phyloP scores from a whole-genome alignment of 2,888 invertebrate species.

The Oeneis ivallda region DNA sequence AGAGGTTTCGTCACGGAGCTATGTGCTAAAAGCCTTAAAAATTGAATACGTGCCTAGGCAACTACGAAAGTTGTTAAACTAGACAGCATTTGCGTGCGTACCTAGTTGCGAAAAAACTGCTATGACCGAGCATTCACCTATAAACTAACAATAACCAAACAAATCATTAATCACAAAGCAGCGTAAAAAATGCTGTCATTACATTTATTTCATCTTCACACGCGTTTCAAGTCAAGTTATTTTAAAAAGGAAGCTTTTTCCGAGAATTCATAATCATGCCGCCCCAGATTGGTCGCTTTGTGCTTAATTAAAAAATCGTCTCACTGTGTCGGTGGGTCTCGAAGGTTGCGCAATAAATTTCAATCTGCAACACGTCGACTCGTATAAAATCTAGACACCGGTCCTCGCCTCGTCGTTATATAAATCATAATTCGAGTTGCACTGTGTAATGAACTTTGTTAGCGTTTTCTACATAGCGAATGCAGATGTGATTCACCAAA shows the following conservation, averaged over 20 bases:
- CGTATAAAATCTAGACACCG: slow-evolving; percentile 43
- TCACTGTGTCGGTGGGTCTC: slow-evolving; percentile 39
- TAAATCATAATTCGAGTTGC: slow-evolving; percentile 39
- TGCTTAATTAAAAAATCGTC: slow-evolving; percentile 43
- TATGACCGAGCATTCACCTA: not conserved
- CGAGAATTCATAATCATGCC: slow-evolving; percentile 25
- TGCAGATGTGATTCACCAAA: slow-evolving; percentile 4
- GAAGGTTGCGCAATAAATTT: slow-evolving; percentile 41
- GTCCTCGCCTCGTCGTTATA: slow-evolving; percentile 36
- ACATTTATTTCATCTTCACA: slow-evolving; percentile 5
- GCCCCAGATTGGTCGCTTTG: slow-evolving; percentile 36
- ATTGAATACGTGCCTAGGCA: too few species aligned
- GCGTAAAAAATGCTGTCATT: not conserved
- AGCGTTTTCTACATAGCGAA: slow-evolving; percentile 19
- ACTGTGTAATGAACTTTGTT: slow-evolving; percentile 32
- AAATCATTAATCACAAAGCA: slow-evolving; percentile 8
- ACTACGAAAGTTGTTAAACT: not conserved
- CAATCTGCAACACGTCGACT: slow-evolving; percentile 40
- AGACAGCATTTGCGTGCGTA: not conserved
- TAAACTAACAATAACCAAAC: not conserved
- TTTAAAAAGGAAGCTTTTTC: slow-evolving; percentile 14
- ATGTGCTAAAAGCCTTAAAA: too few species aligned
- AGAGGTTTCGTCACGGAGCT: too few species aligned
- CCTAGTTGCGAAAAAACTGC: not conserved
- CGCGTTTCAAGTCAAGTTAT: slow-evolving; percentile 8